Base-by-base conservation (phyloP, 2,888 invertebrate species). In the Hydraecia micacea region DNA sequence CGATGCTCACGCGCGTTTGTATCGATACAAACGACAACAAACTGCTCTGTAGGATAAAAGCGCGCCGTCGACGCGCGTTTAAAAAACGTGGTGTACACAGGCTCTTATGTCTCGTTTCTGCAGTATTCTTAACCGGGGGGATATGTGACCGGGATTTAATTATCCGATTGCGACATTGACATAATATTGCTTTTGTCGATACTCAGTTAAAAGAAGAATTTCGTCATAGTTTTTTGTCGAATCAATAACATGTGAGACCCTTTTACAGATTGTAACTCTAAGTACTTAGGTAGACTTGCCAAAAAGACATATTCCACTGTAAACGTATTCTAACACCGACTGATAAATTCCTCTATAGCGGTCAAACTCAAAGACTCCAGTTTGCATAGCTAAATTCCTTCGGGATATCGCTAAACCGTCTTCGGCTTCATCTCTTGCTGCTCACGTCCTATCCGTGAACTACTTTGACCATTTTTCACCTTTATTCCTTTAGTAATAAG, bases 301-400 rank as follows among this genome's bases (percentile, higher is more conserved):
- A 67, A 46, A 46, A 62, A 73, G 21, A 25, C 42, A 74, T 25
- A 28, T 73, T 21, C 25, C 3, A 9, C 32, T 25, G 18, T n/a
- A 60, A 58, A 55, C 39, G 39, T 79, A 32, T 68, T 67, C 25
- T 39, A 76, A 63, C 36, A 32, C 36, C 13, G 32, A 68, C 15
- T 72, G 32, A 71, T 71, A 73, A 73, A 71, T 73, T 74, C n/a
- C 58, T 36, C 36, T 32, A 18, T 36, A 60, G 65, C 67, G 70
- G 75, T 76, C 58, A 39, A 78, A 76, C 73, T 85, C 46, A 58
- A 75, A 77, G 70, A 67, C 63, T 77, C 6, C 36, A 68, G 60
- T 78, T 79, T 79, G 82, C 82, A 79, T 85, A 85, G 52, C 63
- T 72, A 42, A 74, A 76, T 13, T 76, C 82, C 68, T 18, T 5